Evolutionary conservation across 2,113 vertebrate species (phyloP).

Genomic region (Pyrgilauda ruficollis): DNA sequence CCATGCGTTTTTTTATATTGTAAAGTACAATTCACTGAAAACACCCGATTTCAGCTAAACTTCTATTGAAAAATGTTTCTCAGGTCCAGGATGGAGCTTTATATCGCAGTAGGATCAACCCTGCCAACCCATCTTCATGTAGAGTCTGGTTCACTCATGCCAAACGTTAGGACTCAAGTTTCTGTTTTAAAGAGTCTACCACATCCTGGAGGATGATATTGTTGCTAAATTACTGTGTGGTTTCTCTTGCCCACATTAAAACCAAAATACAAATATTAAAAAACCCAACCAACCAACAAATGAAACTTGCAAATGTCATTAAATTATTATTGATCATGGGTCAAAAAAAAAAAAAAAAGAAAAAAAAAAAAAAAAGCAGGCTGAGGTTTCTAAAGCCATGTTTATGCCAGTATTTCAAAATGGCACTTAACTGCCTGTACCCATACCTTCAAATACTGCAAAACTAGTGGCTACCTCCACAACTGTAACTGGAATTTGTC

Average conservation of each 20-base stretch:
- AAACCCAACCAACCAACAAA: background rate
- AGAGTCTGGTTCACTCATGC: background rate
- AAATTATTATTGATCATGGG: background rate
- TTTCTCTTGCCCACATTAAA: background rate
- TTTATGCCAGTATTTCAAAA: background rate
- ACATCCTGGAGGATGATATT: background rate
- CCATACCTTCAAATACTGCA: background rate
- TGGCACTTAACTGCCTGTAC: background rate
- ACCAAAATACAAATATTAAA: background rate
- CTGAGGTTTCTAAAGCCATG: background rate
- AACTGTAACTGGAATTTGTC: background rate
- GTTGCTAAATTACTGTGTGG: background rate
- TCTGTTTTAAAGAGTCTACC: background rate
- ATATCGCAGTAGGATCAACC: fast-evolving
- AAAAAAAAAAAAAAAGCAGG: background rate
- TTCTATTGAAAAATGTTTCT: background rate
- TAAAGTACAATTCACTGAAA: background rate
- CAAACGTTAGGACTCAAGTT: background rate
- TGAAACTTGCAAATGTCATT: background rate
- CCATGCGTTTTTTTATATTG: background rate
- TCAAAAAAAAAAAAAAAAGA: background rate
- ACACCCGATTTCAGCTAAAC: background rate
- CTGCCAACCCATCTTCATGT: background rate
- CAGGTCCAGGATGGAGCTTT: background rate
- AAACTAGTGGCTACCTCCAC: background rate